A percentile compares a stretch with the other conserved stretches of the same genome.
Conservation (phyloP, 2,888 invertebrate species). For the Callinectes sapidus region DNA sequence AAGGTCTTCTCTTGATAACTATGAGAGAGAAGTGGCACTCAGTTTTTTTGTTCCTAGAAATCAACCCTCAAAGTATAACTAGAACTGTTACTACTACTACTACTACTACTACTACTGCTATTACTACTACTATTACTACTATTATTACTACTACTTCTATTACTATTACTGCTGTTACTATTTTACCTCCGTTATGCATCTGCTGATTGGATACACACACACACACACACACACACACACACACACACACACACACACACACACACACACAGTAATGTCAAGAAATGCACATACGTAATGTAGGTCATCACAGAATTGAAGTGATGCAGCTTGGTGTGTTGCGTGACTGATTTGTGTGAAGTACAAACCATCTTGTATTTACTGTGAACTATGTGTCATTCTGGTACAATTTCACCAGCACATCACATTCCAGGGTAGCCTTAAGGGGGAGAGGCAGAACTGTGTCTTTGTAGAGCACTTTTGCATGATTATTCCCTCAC, state of each 20-base stretch:
- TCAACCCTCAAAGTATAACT: conserved; percentile 29
- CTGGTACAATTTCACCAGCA: neutral
- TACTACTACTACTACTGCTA: conserved; percentile 2
- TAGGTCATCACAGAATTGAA: neutral
- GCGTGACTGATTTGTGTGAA: neutral
- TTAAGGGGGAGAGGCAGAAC: neutral
- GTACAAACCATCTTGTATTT: neutral
- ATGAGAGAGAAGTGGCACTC: conserved; percentile 42
- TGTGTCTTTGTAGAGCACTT: neutral
- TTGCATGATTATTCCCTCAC: neutral
- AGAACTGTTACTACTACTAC: neutral
- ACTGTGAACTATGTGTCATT: neutral
- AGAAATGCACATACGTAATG: neutral
- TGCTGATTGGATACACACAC: conserved; percentile 18
- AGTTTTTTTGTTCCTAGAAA: conserved; percentile 7
- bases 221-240: conserved; percentile 21
- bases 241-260: conserved; percentile 35
- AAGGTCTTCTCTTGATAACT: conserved; percentile 38
- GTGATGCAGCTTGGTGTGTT: neutral
- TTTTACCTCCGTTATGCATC: neutral
- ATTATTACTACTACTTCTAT: neutral
- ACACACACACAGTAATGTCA: neutral
- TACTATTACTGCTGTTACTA: neutral
- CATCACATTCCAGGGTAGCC: neutral
- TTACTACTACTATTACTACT: neutral